phyloP scores from a whole-genome alignment of 2,888 invertebrate genomes.

The Coelogynopora nodosa region DNA sequence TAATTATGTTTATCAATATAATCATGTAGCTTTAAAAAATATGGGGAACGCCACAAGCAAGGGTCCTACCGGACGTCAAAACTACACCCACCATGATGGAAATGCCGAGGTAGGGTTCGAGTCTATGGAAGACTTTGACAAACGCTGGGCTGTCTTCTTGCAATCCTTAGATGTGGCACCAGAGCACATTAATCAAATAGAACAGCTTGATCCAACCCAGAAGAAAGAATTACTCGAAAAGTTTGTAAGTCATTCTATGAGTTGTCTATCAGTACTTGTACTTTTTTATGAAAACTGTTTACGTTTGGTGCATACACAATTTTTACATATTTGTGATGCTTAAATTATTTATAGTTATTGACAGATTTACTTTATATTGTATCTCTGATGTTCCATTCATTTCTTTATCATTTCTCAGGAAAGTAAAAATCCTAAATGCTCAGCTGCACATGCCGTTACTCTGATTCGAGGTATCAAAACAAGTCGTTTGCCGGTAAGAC shows the following conservation, averaged over 20 bases:
- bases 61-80: neutral
- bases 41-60: neutral
- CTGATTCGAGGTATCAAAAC: constrained; percentile 27
- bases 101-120: neutral
- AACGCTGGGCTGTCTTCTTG: constrained; percentile 37
- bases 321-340: too few species aligned
- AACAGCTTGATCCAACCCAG: constrained; percentile 30
- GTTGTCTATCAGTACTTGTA: neutral
- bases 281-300: too few species aligned
- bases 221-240: constrained; percentile 39
- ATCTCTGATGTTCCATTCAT: too few species aligned
- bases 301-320: too few species aligned
- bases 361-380: too few species aligned
- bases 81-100: constrained; percentile 19
- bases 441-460: constrained; percentile 42
- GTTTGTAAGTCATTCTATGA: constrained; percentile 33
- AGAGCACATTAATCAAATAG: constrained; percentile 40
- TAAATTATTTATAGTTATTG: too few species aligned
- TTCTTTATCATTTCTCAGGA: too few species aligned
- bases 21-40: neutral
- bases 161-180: constrained; percentile 41
- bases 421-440: constrained; percentile 41
- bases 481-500: constrained; percentile 6
- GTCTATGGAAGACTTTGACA: constrained; percentile 31
- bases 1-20: too few species aligned